Base-by-base conservation (phyloP, 2,797 vertebrate species). In the Hoplostethus atlanticus region DNA sequence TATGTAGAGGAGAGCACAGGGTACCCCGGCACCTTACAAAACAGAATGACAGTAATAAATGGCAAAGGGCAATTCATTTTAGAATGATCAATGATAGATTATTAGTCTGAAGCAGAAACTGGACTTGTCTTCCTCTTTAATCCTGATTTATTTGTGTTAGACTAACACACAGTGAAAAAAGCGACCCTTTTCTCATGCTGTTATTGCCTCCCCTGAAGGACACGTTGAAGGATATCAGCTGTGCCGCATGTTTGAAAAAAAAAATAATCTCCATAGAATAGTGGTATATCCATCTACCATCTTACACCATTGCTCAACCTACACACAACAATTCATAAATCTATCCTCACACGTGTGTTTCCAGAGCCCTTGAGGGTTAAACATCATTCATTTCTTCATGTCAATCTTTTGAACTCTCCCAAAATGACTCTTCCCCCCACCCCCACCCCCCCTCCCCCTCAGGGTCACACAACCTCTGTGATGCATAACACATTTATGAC, bases 291-390 rank as follows among this genome's bases (percentile, higher is more conserved):
- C 75, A 77, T 94, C 88, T 78, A 48, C 61, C 57, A 90, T 91
- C 40, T 74, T 71, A 72, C 73, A 67, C 68, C 75, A 81, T 90
- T 77, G 79, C 80, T 91, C 89, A 81, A 51, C 34, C 75, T 54
- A 68, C 74, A 84, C 47, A 80, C 58, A 81, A 76, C 77, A 71
- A 79, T 80, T 87, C 89, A 92, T 93, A 90, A 91, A 89, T 93
- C 88, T 69, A 40, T 68, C 68, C 58, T 63, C 21, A 21, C 59
- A 11, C 40, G 50, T 85, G 78, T 68, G 68, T 48, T 51, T 56
- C 57, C 28, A 17, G 42, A 16, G 50, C 71, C 54, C 70, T 77
- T 9, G 64, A 64, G 64, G 82, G 64, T 85, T 88, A 64, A 85
- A 88, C 76, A 88, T 88, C 82, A 84, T 85, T 91, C 84, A 84